Percentiles rank a stretch among this genome's conserved stretches.
Conservation (phyloP, 2,113 vertebrate species). For the Accipiter cooperii region DNA sequence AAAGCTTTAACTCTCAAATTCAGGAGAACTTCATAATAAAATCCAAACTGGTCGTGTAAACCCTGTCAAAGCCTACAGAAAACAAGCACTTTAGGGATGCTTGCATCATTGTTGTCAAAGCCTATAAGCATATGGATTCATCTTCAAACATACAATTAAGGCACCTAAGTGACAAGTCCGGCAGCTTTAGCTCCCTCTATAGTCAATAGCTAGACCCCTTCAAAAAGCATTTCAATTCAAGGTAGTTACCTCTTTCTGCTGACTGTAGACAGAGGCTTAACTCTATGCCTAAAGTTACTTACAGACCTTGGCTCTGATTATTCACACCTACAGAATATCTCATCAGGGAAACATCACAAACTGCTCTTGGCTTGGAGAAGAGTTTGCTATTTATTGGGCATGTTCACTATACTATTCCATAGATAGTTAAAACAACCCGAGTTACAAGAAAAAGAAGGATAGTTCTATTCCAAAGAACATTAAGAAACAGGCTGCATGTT, state of each 20-base stretch:
- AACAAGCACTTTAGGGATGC: neutral
- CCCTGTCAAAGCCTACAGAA: neutral
- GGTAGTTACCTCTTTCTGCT: neutral
- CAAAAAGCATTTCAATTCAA: neutral
- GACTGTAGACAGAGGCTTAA: neutral
- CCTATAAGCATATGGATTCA: neutral
- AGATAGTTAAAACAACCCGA: neutral
- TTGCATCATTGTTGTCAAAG: neutral
- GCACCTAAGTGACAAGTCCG: neutral
- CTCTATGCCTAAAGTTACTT: neutral
- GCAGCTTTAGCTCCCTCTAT: neutral
- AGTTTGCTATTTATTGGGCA: neutral
- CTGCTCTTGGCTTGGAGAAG: neutral
- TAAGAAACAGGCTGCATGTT: neutral
- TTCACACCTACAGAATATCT: neutral
- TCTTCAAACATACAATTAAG: neutral
- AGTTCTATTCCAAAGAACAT: neutral
- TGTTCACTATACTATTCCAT: neutral
- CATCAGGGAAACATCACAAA: neutral
- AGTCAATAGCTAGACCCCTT: neutral
- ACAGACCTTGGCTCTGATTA: neutral
- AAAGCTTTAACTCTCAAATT: neutral
- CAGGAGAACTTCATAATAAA: neutral
- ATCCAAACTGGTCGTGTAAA: neutral
- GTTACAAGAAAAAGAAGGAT: neutral